Evolutionary conservation across 2,113 vertebrate species (phyloP).

Genomic region (Tragelaphus scriptus): DNA sequence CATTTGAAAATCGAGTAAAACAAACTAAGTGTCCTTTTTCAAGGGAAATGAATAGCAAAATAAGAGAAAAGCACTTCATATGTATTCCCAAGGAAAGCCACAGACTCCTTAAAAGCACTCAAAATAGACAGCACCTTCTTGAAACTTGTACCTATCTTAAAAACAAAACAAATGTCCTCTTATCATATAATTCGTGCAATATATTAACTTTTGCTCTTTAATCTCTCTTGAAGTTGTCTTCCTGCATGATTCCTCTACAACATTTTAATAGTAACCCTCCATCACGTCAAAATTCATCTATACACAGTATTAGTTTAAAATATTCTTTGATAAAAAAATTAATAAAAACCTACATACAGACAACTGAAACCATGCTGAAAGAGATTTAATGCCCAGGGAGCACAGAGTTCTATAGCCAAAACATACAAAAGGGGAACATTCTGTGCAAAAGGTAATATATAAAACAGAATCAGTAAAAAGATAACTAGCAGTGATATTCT

Average conservation of each 20-base stretch:
- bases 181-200: neutral
- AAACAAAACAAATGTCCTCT: neutral
- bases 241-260: neutral
- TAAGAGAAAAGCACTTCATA: constrained; percentile 13
- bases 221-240: neutral
- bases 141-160: neutral
- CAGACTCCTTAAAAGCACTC: neutral
- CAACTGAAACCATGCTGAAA: neutral
- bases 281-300: neutral
- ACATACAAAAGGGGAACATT: neutral
- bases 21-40: constrained; percentile 30
- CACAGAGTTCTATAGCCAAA: neutral
- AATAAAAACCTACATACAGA: neutral
- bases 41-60: constrained; percentile 48
- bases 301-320: neutral
- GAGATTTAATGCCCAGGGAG: neutral
- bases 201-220: neutral
- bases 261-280: constrained; percentile 34
- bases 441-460: neutral
- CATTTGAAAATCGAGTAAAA: constrained; percentile 62
- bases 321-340: neutral
- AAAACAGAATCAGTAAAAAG: constrained; percentile 26
- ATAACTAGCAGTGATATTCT: neutral
- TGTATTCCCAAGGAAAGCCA: constrained; percentile 5
- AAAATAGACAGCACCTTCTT: neutral